Conservation (phyloP, 2,888 invertebrate genomes). For the Meandrusa payeni region DNA sequence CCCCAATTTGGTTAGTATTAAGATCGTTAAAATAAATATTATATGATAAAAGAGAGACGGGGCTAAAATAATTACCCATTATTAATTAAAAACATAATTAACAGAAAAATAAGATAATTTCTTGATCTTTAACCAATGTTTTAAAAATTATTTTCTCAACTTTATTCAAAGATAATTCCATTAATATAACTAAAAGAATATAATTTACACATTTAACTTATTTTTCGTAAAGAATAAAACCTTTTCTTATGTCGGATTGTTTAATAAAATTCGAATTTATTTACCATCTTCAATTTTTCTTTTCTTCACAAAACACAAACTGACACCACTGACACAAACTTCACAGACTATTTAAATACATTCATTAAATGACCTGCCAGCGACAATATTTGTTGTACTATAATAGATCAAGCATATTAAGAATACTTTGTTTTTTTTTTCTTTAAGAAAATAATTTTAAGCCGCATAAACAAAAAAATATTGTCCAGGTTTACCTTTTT, state of each 20-base stretch:
- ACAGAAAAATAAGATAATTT: background rate
- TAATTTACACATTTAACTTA: slow-evolving; percentile 29
- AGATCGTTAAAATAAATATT: no score
- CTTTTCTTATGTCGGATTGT: slow-evolving; percentile 42
- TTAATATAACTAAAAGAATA: slow-evolving; percentile 42
- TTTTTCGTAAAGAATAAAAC: background rate
- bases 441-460: no score
- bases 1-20: no score
- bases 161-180: background rate
- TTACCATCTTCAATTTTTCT: slow-evolving; percentile 64
- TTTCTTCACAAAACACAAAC: slow-evolving; percentile 25
- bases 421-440: no score
- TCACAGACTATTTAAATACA: slow-evolving; percentile 5
- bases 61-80: no score
- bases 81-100: no score
- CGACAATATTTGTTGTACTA: no score
- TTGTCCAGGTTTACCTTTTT: no score
- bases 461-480: no score
- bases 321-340: no score
- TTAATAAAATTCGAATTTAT: slow-evolving; percentile 46
- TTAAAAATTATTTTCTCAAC: slow-evolving; percentile 10
- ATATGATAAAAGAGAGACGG: no score
- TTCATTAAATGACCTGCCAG: slow-evolving; percentile 26
- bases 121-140: slow-evolving; percentile 14
- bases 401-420: no score